phyloP scores from a whole-genome alignment of 2,888 invertebrate genomes.

The Mesorhabditis belari region DNA sequence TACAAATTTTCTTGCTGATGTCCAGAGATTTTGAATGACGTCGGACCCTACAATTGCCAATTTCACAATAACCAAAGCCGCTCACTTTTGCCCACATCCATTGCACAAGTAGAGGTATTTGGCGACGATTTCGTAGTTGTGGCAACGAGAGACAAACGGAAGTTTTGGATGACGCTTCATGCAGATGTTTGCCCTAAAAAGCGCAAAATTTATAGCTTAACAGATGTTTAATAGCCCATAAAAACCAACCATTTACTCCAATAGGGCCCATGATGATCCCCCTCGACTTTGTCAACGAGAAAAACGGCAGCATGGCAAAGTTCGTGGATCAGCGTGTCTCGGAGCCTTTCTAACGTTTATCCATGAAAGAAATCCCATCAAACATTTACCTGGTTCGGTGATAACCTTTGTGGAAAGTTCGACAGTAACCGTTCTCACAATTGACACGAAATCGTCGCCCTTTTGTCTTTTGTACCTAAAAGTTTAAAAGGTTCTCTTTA shows the following conservation, averaged over 20 bases:
- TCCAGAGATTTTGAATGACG: slow-evolving; percentile 57
- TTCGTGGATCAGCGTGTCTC: slow-evolving; percentile 88
- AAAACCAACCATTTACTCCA: slow-evolving; percentile 71
- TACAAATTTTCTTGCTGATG: slow-evolving; percentile 53
- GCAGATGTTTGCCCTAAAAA: slow-evolving; percentile 65
- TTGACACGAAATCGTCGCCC: background rate
- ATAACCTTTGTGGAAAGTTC: slow-evolving; percentile 75
- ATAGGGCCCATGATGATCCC: slow-evolving; percentile 74
- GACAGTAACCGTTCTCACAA: slow-evolving; percentile 60
- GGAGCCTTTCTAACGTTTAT: slow-evolving; percentile 66
- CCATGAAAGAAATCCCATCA: slow-evolving; percentile 1
- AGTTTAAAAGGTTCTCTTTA: too few relatives aligned
- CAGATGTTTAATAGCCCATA: slow-evolving; percentile 1
- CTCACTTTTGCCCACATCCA: slow-evolving; percentile 25
- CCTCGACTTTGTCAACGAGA: slow-evolving; percentile 67
- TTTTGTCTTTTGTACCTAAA: too few relatives aligned
- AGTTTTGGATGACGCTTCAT: slow-evolving; percentile 70
- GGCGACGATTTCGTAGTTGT: slow-evolving; percentile 74
- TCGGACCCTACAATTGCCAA: slow-evolving; percentile 51
- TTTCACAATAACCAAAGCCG: background rate
- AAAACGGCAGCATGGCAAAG: slow-evolving; percentile 90
- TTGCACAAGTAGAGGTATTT: slow-evolving; percentile 71
- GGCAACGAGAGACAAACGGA: slow-evolving; percentile 74
- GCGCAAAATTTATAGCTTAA: too few relatives aligned
- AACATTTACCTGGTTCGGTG: slow-evolving; percentile 50